phyloP scores from a whole-genome alignment of 2,113 vertebrate species.

The Pimephales promelas region DNA sequence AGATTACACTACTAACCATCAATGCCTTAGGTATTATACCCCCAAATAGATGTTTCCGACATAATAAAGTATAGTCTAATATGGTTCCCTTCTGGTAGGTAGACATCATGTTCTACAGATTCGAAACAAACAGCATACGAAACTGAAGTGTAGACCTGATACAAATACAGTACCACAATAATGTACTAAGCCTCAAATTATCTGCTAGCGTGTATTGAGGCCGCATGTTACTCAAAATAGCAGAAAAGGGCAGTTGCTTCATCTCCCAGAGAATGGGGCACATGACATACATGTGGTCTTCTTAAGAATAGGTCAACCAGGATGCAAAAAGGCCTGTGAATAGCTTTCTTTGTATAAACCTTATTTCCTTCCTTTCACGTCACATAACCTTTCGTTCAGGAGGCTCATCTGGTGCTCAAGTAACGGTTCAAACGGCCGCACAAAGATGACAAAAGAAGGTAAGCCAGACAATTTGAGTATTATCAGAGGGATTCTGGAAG shows the following conservation, averaged over 20 bases:
- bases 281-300: neutral
- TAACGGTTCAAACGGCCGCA: neutral
- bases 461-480: conserved; percentile 27
- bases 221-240: conserved; percentile 26
- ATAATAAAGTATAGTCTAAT: neutral
- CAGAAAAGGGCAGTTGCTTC: conserved; percentile 8
- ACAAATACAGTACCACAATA: neutral
- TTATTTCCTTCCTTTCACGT: conserved; percentile 2
- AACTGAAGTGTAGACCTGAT: neutral
- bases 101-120: neutral
- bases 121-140: neutral
- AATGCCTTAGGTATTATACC: conserved; percentile 18
- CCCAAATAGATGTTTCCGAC: conserved; percentile 4
- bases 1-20: conserved; percentile 51
- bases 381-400: neutral
- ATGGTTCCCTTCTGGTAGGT: neutral
- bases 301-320: conserved; percentile 48
- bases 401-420: conserved; percentile 7
- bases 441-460: conserved; percentile 42
- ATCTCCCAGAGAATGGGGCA: conserved; percentile 18
- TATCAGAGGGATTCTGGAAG: conserved; percentile 35
- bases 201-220: conserved; percentile 10
- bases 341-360: neutral
- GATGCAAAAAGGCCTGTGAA: conserved; percentile 6
- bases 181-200: conserved; percentile 28